Conservation (phyloP, 2,797 vertebrate species). For the Ibycter americanus region DNA sequence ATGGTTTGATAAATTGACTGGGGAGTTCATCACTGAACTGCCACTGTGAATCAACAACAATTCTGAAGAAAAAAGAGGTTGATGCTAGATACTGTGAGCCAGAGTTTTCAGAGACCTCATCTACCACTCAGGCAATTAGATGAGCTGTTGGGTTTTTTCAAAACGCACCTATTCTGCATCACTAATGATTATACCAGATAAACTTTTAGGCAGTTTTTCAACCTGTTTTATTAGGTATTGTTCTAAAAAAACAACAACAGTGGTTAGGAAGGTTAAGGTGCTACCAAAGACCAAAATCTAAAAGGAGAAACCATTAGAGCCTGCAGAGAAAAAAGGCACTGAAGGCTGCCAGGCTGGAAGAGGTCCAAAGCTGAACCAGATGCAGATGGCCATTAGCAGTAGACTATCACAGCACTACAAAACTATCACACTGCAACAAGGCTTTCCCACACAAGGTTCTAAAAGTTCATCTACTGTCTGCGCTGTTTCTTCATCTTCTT, state of each 20-base stretch:
- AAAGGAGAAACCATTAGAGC: not conserved
- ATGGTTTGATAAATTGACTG: accelerated
- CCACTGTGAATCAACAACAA: not conserved
- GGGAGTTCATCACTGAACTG: not conserved
- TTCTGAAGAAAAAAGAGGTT: not conserved
- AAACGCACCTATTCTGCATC: accelerated
- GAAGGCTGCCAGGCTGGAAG: not conserved
- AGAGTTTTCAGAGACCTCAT: not conserved
- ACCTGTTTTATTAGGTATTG: not conserved
- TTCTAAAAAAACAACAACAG: not conserved
- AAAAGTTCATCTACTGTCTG: too few species aligned
- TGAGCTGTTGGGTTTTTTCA: not conserved
- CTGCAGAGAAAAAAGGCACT: not conserved
- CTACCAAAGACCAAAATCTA: not conserved
- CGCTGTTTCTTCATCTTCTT: too few species aligned
- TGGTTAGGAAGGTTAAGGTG: not conserved
- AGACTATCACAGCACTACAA: too few species aligned
- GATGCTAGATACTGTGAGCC: accelerated
- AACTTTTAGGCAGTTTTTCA: not conserved
- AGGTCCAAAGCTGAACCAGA: accelerated
- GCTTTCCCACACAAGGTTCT: too few species aligned
- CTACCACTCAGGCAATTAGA: not conserved
- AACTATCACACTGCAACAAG: too few species aligned
- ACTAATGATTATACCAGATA: accelerated
- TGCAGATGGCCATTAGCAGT: accelerated